Percentiles rank a stretch among this genome's conserved stretches.
phyloP scores from a whole-genome alignment of 2,888 invertebrate species.

The Phytoseiulus persimilis region DNA sequence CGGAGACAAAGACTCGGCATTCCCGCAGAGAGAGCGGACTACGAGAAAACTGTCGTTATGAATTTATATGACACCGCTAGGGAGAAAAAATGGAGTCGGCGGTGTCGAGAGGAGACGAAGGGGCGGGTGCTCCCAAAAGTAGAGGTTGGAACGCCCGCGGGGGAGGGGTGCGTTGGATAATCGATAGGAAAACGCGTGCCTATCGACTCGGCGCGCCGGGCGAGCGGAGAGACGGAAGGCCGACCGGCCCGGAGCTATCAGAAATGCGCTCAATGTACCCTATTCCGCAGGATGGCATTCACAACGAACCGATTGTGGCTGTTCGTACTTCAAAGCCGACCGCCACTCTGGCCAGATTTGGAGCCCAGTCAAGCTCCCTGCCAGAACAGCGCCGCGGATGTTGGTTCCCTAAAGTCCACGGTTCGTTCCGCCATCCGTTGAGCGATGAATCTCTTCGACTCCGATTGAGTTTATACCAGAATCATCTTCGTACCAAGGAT shows the following conservation, averaged over 20 bases:
- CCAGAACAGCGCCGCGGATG: too few relatives aligned
- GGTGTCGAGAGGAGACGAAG: neutral
- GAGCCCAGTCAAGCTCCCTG: too few relatives aligned
- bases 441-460: too few relatives aligned
- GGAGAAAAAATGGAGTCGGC: neutral
- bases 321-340: neutral
- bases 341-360: neutral
- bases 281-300: neutral
- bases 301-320: neutral
- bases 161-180: neutral
- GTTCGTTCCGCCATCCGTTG: too few relatives aligned
- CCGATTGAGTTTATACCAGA: too few relatives aligned
- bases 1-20: neutral
- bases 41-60: neutral
- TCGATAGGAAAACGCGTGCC: neutral
- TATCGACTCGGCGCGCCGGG: too few relatives aligned
- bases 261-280: neutral
- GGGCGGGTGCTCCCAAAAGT: neutral
- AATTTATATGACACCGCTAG: neutral
- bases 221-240: neutral
- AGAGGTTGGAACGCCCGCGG: neutral
- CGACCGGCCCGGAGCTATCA: neutral
- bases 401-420: too few relatives aligned
- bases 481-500: too few relatives aligned
- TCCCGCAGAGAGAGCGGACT: neutral